Evolutionary conservation across 2,113 vertebrate species (phyloP), one percentile per base, ranked within the genome.

Genomic region (Oncorhynchus keta): DNA sequence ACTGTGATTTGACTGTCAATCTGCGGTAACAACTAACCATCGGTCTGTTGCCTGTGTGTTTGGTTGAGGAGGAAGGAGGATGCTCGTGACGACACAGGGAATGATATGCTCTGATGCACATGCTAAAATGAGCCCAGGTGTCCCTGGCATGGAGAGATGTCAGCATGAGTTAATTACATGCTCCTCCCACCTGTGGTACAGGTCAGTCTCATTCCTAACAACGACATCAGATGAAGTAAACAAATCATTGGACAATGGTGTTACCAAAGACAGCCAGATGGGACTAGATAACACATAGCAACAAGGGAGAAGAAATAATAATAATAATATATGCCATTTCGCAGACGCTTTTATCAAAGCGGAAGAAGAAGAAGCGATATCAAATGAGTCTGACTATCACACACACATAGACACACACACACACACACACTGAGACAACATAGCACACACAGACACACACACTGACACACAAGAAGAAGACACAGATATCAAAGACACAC

Each of bases 211-310:
- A 91, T 92, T 92, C 91, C 87, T 90, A 88, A 86, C 92, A 93
- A 90, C 91, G 78, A 45, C 39, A 78, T 12, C 39, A 45, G 39
- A 45, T 2, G 71, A 85, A 82, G 86, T 89, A 92, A 93, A 93
- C 93, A 87, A 90, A 89, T 91, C 91, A 93, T 89, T 88, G 87
- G 87, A 80, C 85, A 81, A 92, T 89, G 92, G 92, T 92, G 90
- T 92, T 86, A 84, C 78, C 84, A 86, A 64, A 80, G 80, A 66
- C 14, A 59, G 72, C 90, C 92, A 93, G 92, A 93, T 93, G 91
- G 86, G 92, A 91, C 90, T 74, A 72, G 76, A 75, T 88, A 91
- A 83, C 81, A 87, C 92, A 92, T 92, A 92, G 90, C 75, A 88
- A 88, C 86, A 30, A 16, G 35, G 24, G 24, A 70, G 30, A 59